Conservation (phyloP, 2,113 vertebrate species). For the Rhegmatorhina hoffmannsi region DNA sequence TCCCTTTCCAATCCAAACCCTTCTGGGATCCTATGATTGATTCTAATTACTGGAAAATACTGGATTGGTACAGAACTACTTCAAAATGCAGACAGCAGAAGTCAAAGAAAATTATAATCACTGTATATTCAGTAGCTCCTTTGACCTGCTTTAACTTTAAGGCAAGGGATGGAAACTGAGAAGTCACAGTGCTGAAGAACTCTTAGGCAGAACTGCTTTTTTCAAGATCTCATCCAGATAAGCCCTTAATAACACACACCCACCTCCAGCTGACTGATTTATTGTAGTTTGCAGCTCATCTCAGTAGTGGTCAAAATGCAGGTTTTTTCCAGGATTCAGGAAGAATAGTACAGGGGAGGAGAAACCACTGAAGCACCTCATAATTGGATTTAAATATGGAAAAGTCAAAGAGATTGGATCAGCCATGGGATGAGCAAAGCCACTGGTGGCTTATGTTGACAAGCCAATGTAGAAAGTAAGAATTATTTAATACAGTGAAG, state of each 20-base stretch:
- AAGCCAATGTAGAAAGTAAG: background rate
- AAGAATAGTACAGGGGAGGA: background rate
- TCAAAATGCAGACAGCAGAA: background rate
- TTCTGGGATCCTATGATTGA: background rate
- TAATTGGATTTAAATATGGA: background rate
- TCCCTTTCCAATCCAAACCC: background rate
- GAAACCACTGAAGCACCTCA: background rate
- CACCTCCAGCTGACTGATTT: background rate
- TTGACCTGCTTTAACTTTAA: background rate
- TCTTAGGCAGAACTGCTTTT: background rate
- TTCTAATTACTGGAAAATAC: background rate
- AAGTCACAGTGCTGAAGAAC: background rate
- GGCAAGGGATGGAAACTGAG: background rate
- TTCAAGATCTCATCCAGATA: background rate
- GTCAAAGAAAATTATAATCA: background rate
- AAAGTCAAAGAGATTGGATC: background rate
- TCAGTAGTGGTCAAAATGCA: background rate
- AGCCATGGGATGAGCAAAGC: background rate
- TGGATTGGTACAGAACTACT: background rate
- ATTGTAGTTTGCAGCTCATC: background rate
- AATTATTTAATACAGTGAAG: background rate
- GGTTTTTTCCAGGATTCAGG: background rate
- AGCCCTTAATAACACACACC: background rate
- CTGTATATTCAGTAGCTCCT: background rate
- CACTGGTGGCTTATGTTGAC: background rate